These are phyloP conservation scores for Nephila pilipes DNA, from an alignment of 1,140 invertebrate genomes.

Conservation along the genomic window DNA sequence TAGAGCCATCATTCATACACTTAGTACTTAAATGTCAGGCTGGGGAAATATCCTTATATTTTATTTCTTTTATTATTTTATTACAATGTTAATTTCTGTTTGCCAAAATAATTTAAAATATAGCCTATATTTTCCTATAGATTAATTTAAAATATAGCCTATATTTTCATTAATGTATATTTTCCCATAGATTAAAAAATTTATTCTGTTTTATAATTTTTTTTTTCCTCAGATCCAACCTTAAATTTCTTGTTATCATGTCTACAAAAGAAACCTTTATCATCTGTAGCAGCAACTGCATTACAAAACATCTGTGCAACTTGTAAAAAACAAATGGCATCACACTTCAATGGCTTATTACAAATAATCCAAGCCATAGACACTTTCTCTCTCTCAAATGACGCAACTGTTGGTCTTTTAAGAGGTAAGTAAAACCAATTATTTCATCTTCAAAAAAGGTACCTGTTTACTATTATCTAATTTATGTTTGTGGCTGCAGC, in stretches of 20 bases:
- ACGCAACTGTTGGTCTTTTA: conserved; percentile 90
- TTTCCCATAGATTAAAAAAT: too few relatives aligned
- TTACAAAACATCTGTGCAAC: conserved; percentile 87
- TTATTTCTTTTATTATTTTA: too few relatives aligned
- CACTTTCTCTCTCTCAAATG: conserved; percentile 89
- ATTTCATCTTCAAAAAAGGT: not conserved
- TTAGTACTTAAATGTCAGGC: too few relatives aligned
- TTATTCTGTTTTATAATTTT: not conserved
- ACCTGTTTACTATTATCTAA: not conserved
- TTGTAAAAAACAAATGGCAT: conserved; percentile 89
- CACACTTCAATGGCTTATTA: conserved; percentile 90
- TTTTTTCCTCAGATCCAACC: conserved; percentile 85
- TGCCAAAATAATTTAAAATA: too few relatives aligned
- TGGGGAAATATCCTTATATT: too few relatives aligned
- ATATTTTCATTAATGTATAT: too few relatives aligned
- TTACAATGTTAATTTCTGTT: too few relatives aligned
- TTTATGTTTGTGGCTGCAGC: too few relatives aligned
- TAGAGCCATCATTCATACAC: too few relatives aligned
- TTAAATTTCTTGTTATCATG: conserved; percentile 90
- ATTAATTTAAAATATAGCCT: too few relatives aligned
- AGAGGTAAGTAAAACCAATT: conserved; percentile 86
- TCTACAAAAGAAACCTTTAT: conserved; percentile 88
- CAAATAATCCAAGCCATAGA: conserved; percentile 91
- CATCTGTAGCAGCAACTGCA: conserved; percentile 89
- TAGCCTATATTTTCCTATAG: too few relatives aligned